Conservation (phyloP, 2,113 vertebrate species). For the Chamaea fasciata region DNA sequence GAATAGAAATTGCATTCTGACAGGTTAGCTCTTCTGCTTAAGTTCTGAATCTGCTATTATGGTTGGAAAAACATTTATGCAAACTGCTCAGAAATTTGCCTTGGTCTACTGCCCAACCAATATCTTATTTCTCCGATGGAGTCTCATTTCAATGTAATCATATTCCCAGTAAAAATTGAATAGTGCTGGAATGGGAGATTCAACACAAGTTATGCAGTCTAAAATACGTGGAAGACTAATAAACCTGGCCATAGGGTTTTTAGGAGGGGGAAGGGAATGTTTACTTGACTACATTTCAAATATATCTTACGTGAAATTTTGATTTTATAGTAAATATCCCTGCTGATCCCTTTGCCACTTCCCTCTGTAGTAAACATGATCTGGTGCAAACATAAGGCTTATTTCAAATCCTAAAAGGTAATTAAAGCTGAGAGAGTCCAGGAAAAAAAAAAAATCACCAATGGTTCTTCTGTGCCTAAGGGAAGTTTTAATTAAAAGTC, state of each 20-base stretch:
- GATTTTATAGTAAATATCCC: neutral
- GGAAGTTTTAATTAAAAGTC: slow-evolving; percentile 58
- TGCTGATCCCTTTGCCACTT: neutral
- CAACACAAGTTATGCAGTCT: slow-evolving; percentile 11
- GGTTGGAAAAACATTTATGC: slow-evolving; percentile 42
- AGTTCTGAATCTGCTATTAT: slow-evolving; percentile 10
- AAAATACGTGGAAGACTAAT: slow-evolving; percentile 19
- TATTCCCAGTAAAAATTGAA: slow-evolving; percentile 46
- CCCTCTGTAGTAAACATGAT: neutral
- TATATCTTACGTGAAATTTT: neutral
- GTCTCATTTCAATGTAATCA: slow-evolving; percentile 60
- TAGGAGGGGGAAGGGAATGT: neutral
- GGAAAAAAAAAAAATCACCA: neutral
- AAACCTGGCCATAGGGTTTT: neutral
- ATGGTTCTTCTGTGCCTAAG: slow-evolving; percentile 8
- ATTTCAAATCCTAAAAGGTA: slow-evolving; percentile 41
- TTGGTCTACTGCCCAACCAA: slow-evolving; percentile 50
- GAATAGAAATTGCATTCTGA: slow-evolving; percentile 32
- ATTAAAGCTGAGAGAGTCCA: slow-evolving; percentile 36
- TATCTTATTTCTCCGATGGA: slow-evolving; percentile 50
- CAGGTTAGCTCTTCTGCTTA: neutral
- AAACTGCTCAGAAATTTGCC: slow-evolving; percentile 39
- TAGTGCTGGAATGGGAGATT: slow-evolving; percentile 2
- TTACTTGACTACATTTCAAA: neutral
- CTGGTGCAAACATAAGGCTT: neutral